Evolutionary conservation across 2,888 invertebrate species (phyloP).

Genomic region (Apamea epomidion): DNA sequence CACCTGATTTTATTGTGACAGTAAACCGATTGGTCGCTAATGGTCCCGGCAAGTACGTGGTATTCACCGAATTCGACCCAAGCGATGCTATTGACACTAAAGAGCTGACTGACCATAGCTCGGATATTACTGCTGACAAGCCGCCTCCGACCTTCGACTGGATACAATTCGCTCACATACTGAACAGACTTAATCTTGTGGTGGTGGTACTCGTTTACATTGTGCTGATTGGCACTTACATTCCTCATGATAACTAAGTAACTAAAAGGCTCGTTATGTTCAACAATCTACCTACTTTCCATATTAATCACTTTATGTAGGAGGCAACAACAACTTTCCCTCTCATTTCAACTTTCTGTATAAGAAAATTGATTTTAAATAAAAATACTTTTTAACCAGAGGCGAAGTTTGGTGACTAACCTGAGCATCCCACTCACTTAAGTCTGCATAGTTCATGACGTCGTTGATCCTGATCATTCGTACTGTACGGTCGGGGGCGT

Average conservation of each 20-base stretch:
- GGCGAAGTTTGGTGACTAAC: constrained; percentile 68
- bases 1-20: constrained; percentile 80
- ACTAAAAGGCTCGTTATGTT: background rate
- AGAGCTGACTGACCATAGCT: constrained; percentile 73
- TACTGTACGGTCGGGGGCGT: constrained; percentile 71
- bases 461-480: constrained; percentile 87
- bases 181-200: constrained; percentile 82
- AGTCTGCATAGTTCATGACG: constrained; percentile 80
- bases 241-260: constrained; percentile 76
- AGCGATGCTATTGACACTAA: constrained; percentile 74
- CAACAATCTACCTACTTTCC: background rate
- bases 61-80: constrained; percentile 87
- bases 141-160: constrained; percentile 77
- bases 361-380: constrained; percentile 20
- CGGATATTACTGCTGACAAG: constrained; percentile 64
- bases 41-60: constrained; percentile 84
- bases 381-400: constrained; percentile 23
- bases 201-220: constrained; percentile 79
- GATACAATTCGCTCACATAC: constrained; percentile 82
- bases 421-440: constrained; percentile 84
- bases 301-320: background rate
- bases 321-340: background rate
- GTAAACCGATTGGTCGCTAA: constrained; percentile 77
- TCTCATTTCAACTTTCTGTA: constrained; percentile 16
- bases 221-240: constrained; percentile 80